Evolutionary conservation across 2,888 invertebrate genomes (phyloP).

Genomic region (Lepetodrilus schrolli): DNA sequence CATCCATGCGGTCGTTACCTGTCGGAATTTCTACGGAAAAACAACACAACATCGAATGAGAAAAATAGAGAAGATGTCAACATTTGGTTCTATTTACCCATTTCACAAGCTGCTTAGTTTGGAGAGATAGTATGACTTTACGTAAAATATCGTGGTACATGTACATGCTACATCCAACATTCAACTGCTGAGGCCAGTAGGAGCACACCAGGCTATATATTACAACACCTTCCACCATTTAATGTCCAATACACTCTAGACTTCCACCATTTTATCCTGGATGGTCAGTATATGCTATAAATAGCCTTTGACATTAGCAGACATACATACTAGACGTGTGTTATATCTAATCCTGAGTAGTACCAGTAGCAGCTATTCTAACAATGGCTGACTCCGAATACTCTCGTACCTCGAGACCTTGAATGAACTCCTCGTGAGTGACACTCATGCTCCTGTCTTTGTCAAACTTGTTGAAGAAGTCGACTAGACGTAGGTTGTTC

Average conservation of each 20-base stretch:
- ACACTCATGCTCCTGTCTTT: conserved; percentile 74
- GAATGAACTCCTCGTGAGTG: conserved; percentile 70
- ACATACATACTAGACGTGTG: neutral
- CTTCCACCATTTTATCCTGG: too few relatives aligned
- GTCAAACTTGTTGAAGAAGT: conserved; percentile 75
- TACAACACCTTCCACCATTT: too few relatives aligned
- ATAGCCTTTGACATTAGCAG: neutral
- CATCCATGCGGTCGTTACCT: neutral
- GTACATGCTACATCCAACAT: too few relatives aligned
- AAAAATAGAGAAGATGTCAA: neutral
- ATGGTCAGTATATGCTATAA: too few relatives aligned
- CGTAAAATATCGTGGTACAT: too few relatives aligned
- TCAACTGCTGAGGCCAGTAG: too few relatives aligned
- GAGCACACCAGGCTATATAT: too few relatives aligned
- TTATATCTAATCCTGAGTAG: too few relatives aligned
- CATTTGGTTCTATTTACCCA: conserved; percentile 1
- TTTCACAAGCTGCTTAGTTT: conserved; percentile 16
- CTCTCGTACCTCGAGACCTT: conserved; percentile 72
- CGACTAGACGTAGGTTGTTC: conserved; percentile 70
- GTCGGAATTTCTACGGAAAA: conserved; percentile 2
- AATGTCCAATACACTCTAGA: too few relatives aligned
- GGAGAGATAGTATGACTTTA: too few relatives aligned
- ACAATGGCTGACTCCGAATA: too few relatives aligned
- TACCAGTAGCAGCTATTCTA: too few relatives aligned
- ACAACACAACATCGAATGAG: neutral